Evolutionary conservation across 2,797 vertebrate genomes (phyloP), one percentile per base, ranked within the genome.

Genomic region (Antrozous pallidus): DNA sequence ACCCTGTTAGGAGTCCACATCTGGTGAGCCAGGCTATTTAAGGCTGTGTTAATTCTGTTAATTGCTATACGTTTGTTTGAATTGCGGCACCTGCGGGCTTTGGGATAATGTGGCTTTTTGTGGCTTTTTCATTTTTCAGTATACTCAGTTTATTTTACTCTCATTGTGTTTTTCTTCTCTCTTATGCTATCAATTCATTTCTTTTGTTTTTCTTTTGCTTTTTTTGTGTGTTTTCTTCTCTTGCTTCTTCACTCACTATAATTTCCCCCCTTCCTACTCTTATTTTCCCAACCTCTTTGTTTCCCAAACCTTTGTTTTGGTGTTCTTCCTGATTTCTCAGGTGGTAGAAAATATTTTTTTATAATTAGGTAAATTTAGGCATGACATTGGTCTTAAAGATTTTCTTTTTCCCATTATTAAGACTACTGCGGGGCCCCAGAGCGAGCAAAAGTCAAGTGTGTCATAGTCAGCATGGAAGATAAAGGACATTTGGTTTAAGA

Each of bases 21-120:
- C 98, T 98, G 98, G 98, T 98, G 97, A 98, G 97, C 96, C 97
- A 98, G 96, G 97, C 98, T 98, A 98, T 98, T 98, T 98, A 98
- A 98, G 98, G 98, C 98, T 97, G 97, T 98, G 98, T 98, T 98
- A 98, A 98, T 99, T 99, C 98, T 98, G 98, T 97, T 98, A 98
- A 98, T 98, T 98, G 98, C 96, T 98, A 96, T 98, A 98, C 28
- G 94, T 98, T 98, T 98, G 97, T 98, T 98, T 97, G 97, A 97
- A 98, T 98, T 98, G 97, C 98, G 96, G 97, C 98, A 98, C 98
- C 98, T 98, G 98, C 86, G n/a, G 97, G 97, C 97, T 98, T 97
- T 97, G 94, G 96, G 93, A 98, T 98, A 98, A 98, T 98, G 95
- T 96, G 70, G 67, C 94, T 93, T 96, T 94, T 94, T 97, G 92